A percentile compares a stretch with the other conserved stretches of the same genome.
Evolutionary conservation across 2,888 invertebrate genomes (phyloP).

Genomic region (Epicampocera succincta): DNA sequence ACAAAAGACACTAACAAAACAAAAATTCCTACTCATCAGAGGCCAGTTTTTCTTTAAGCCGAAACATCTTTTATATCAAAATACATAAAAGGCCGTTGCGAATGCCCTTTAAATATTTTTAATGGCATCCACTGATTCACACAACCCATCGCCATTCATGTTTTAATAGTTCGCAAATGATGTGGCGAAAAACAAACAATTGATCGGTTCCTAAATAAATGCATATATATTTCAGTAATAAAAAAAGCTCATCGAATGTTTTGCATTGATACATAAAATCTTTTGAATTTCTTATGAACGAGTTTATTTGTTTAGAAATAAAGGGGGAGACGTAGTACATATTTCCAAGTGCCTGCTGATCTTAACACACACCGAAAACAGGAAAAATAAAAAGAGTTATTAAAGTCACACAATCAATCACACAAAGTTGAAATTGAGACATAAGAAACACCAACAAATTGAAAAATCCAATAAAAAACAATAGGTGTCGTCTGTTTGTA

Average conservation of each 20-base stretch:
- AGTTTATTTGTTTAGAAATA: no score
- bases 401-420: slow-evolving; percentile 45
- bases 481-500: slow-evolving; percentile 54
- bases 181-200: not conserved
- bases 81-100: no score
- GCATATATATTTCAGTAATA: not conserved
- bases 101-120: no score
- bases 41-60: no score
- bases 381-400: slow-evolving; percentile 34
- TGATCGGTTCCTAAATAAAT: not conserved
- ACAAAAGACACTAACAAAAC: no score
- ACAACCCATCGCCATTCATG: not conserved
- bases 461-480: slow-evolving; percentile 16
- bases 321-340: no score
- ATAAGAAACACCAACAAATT: slow-evolving; percentile 15
- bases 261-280: no score
- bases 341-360: slow-evolving; percentile 6
- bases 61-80: no score
- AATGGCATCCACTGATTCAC: no score
- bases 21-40: no score
- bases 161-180: not conserved
- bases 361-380: not conserved
- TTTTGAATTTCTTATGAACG: no score
- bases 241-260: no score
- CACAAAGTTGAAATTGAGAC: slow-evolving; percentile 11